A percentile compares a stretch with the other conserved stretches of the same genome.
phyloP scores from a whole-genome alignment of 2,797 vertebrate species.

The Platalea minor region DNA sequence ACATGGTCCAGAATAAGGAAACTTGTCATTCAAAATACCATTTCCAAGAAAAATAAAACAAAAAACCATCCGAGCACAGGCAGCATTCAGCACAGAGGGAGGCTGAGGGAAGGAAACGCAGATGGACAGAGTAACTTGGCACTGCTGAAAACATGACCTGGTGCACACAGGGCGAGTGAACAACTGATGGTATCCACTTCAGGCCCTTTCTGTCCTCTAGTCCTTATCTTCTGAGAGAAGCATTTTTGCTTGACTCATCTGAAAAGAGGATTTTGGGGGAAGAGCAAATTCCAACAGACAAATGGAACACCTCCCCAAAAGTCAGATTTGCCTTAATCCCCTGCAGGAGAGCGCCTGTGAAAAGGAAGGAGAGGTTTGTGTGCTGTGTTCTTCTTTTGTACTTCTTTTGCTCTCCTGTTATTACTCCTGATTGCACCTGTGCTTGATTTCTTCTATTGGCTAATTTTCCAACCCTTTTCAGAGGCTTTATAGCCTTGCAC shows the following conservation, averaged over 20 bases:
- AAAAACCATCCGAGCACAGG: not conserved
- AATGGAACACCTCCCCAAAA: not conserved
- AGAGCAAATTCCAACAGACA: not conserved
- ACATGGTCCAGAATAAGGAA: not conserved
- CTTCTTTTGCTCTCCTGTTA: not conserved
- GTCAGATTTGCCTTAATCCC: not conserved
- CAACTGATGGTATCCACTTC: not conserved
- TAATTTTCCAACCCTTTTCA: not conserved
- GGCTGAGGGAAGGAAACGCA: not conserved
- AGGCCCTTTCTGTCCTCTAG: not conserved
- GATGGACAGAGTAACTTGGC: not conserved
- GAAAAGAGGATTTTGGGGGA: not conserved
- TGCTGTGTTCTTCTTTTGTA: not conserved
- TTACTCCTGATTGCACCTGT: not conserved
- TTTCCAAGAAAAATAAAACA: not conserved
- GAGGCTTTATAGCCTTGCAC: not conserved
- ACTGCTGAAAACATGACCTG: not conserved
- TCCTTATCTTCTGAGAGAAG: not conserved
- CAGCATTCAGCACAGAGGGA: not conserved
- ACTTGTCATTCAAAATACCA: not conserved
- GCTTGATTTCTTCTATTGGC: not conserved
- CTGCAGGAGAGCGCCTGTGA: not conserved
- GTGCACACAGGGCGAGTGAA: not conserved
- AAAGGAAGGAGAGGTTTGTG: not conserved
- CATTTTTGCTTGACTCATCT: not conserved